phyloP scores from a whole-genome alignment of 2,888 invertebrate genomes.

The Argyra leucocephala region DNA sequence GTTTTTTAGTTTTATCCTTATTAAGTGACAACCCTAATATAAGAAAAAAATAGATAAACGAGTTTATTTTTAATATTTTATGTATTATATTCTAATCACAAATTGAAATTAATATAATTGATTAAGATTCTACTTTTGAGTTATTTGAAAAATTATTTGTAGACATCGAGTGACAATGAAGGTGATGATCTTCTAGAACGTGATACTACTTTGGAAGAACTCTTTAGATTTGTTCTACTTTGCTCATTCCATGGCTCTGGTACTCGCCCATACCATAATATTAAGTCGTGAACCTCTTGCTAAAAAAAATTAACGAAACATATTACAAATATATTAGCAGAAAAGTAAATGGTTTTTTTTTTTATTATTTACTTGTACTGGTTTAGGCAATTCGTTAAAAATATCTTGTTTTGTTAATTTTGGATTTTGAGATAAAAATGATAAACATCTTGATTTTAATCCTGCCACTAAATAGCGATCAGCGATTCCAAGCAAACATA shows the following conservation, averaged over 20 bases:
- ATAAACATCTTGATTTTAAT: conserved; percentile 36
- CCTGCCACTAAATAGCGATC: conserved; percentile 54
- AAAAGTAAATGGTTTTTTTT: too few species aligned
- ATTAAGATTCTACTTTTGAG: too few species aligned
- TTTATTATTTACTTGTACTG: conserved; percentile 31
- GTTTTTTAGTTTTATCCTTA: too few species aligned
- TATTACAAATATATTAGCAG: neutral
- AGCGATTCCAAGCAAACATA: conserved; percentile 55
- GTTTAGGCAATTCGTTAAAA: conserved; percentile 35
- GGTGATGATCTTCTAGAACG: conserved; percentile 39
- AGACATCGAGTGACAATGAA: conserved; percentile 23
- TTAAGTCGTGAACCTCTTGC: conserved; percentile 38
- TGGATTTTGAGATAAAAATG: conserved; percentile 37
- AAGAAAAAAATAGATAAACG: too few species aligned
- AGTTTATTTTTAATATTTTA: too few species aligned
- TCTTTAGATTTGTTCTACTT: conserved; percentile 36
- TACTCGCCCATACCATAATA: conserved; percentile 40
- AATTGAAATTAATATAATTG: too few species aligned
- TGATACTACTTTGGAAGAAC: conserved; percentile 36
- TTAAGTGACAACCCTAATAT: too few species aligned
- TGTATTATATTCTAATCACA: too few species aligned
- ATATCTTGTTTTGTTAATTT: conserved; percentile 35
- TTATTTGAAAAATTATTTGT: too few species aligned
- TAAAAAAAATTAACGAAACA: too few species aligned
- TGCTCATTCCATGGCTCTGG: conserved; percentile 38